Evolutionary conservation across 2,888 invertebrate species (phyloP), one percentile per base, ranked within the genome.

Genomic region (Toxonevra muliebris): DNA sequence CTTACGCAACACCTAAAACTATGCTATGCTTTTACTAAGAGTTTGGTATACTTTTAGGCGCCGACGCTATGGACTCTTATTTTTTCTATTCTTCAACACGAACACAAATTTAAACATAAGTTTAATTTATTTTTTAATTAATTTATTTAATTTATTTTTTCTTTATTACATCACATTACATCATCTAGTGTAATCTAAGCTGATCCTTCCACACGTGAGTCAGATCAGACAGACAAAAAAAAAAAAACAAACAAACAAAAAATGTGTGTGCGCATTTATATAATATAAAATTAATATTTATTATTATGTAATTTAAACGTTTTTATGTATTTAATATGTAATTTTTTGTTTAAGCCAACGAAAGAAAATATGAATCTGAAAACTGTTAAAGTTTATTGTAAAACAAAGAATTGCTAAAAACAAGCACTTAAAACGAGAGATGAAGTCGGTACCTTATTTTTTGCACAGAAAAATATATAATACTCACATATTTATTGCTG

Each of bases 131-230:
- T 78, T 77, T 57, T 78, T 82, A 69, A 71, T 69, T 74, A 76
- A 79, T 78, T 80, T 77, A 82, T 79, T 81, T 78, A 79, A 81
- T 79, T 80, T 80, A 81, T 77, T 80, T 76, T 68, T 30, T 30
- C 30, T 30, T 66, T 59, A 58, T 41, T 17, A 59, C 48, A 50
- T 30, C 52, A 58, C 57, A 40, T 50, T 57, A 45, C 12, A 41
- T 41, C 50, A 53, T 13, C 15, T 41, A 11, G 15, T 11, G 54
- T 54, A 54, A 43, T 53, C 54, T 62, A 30, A 4, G 30, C 30
- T 54, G 62, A 54, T 30, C 30, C 30, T 30, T 7, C 30, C 30
- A 30, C 30, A 30, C 3, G 30, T 30, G 30, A 30, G 30, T 30
- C 3, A 30, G 30, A 7, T 4, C 30, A 30, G 30, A 30, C 30